These are phyloP conservation scores for Lagocephalus sceleratus DNA, from an alignment of 2,797 vertebrate species.

Conservation along the genomic window DNA sequence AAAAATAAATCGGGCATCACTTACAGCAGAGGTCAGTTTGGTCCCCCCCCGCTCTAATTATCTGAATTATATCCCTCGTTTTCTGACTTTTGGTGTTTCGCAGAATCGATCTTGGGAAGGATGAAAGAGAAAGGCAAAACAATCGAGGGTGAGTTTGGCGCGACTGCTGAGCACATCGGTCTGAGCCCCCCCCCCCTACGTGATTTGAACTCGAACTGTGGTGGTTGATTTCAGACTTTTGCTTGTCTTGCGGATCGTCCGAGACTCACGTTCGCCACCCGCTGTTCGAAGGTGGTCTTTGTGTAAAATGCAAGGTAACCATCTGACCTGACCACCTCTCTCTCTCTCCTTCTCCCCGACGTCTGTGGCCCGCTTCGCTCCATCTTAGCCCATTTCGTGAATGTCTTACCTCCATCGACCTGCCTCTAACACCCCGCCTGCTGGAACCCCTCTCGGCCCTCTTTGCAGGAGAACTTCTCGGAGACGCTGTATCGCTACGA, in stretches of 20 bases:
- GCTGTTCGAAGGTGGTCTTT: conserved; percentile 78
- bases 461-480: conserved; percentile 72
- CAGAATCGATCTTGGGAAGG: conserved; percentile 61
- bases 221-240: conserved; percentile 67
- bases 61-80: not conserved
- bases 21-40: conserved; percentile 60
- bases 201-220: not conserved
- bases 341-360: conserved; percentile 1
- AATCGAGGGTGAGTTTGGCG: conserved; percentile 61
- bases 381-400: conserved; percentile 27
- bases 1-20: conserved; percentile 47
- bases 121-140: conserved; percentile 58
- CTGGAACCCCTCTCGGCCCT: conserved; percentile 3
- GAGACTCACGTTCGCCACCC: conserved; percentile 68
- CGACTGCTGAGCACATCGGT: not conserved
- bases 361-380: conserved; percentile 11
- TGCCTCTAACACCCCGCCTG: conserved; percentile 18
- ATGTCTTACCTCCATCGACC: conserved; percentile 28
- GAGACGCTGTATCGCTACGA: conserved; percentile 80
- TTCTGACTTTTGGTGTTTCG: conserved; percentile 14
- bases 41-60: not conserved
- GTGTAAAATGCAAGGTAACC: conserved; percentile 79
- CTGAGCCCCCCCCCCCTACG: too few species aligned
- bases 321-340: not conserved
- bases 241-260: conserved; percentile 72